Evolutionary conservation across 2,888 invertebrate genomes (phyloP).

Genomic region (Drosophila meridiana): DNA sequence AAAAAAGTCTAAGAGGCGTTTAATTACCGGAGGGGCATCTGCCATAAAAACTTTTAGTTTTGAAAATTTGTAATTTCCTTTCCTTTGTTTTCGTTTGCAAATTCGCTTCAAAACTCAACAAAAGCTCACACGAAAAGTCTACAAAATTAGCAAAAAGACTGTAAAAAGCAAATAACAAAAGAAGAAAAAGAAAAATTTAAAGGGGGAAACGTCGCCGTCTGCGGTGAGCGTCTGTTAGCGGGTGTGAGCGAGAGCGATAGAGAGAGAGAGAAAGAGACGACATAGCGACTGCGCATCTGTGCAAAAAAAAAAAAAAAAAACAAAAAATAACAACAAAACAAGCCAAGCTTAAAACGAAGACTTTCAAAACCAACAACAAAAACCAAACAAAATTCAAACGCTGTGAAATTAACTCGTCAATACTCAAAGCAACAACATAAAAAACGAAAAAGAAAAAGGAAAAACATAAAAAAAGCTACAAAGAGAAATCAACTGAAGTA

Average conservation of each 20-base stretch:
- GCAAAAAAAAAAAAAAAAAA: constrained; percentile 49
- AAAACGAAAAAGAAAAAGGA: constrained; percentile 42
- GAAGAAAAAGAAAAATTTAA: constrained; percentile 10
- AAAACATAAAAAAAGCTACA: constrained; percentile 42
- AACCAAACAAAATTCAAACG: constrained; percentile 78
- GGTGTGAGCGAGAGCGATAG: constrained; percentile 43
- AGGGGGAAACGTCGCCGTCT: constrained; percentile 31
- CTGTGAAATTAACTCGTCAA: constrained; percentile 81
- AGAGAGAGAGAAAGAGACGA: constrained; percentile 47
- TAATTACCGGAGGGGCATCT: constrained; percentile 54
- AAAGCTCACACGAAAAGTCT: constrained; percentile 46
- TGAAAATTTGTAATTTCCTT: constrained; percentile 31
- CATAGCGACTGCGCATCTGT: constrained; percentile 72
- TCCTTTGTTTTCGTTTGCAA: constrained; percentile 71
- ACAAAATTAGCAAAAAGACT: constrained; percentile 33
- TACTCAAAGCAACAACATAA: constrained; percentile 76
- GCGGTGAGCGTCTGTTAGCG: constrained; percentile 35
- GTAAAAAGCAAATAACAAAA: constrained; percentile 37
- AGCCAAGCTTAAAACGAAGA: constrained; percentile 80
- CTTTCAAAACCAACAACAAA: constrained; percentile 69
- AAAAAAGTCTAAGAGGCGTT: constrained; percentile 71
- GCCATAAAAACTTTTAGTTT: constrained; percentile 76
- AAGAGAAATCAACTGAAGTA: constrained; percentile 58
- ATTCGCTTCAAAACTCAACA: constrained; percentile 48
- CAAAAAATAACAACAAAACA: constrained; percentile 52